Evolutionary conservation across 1,140 invertebrate species (phyloP), one percentile per base, ranked within the genome.

Genomic region (Cotesia chilonis): DNA sequence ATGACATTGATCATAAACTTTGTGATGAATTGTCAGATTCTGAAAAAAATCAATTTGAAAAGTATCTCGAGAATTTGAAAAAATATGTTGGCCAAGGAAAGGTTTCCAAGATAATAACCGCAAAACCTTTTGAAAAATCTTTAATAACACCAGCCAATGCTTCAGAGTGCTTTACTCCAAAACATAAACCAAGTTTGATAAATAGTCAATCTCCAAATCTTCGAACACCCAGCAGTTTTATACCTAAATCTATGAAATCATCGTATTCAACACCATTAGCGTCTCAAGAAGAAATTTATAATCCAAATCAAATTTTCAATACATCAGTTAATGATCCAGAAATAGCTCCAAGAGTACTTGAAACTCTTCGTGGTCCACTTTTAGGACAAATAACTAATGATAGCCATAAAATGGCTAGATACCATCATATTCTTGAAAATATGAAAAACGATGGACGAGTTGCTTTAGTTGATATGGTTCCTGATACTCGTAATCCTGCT

Each of bases 1-100:
- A 95, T 81, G 94, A 95, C 82, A 90, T 95, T 63, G 91, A 93
- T 83, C 77, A 88, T 38, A 84, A 87, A 70, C 88, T 88, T 4
- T 90, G 89, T 75, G 90, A 92, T 77, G 87, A 90, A 72, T 85
- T 93, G 7, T 90, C 89, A 2, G 88, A 91, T 66, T 84, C 89
- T 52, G 92, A 93, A 83, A 85, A 88, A 60, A 82, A 87, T 36
- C 87, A 91, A 38, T 87, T 89, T 77, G 79, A 88, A 68, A 82
- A 84, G 28, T 89, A 89, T 79, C 79, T 89, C 7, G 83, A 89
- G 17, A 89, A 89, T 74, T 83, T 90, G 64, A 89, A 88, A 73
- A 84, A 84, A 51, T 87, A 88, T 76, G 88, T 85, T 14, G 88
- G 88, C 35, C 88, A 89, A 80, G 89, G 88, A 65, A 86, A 80